A percentile compares a stretch with the other conserved stretches of the same genome.
Conservation (phyloP, 1,140 invertebrate species). For the Chironomus tepperi region DNA sequence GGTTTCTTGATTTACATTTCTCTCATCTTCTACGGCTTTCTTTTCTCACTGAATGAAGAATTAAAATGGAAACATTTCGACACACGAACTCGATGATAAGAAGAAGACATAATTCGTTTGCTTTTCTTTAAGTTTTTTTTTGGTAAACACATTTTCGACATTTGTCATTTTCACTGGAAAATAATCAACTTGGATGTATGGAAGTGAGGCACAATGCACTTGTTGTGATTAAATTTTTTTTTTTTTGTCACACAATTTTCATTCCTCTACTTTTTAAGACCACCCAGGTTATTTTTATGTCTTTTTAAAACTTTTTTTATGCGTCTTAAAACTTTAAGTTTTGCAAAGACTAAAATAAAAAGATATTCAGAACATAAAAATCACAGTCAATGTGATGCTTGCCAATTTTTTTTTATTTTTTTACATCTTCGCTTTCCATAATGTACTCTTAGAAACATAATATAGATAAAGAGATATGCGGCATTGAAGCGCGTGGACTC, state of each 20-base stretch:
- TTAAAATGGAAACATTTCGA: too few species aligned
- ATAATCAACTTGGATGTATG: neutral
- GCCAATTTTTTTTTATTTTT: neutral
- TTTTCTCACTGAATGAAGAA: too few species aligned
- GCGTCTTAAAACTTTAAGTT: neutral
- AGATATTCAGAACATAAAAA: neutral
- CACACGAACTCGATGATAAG: too few species aligned
- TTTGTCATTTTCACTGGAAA: too few species aligned
- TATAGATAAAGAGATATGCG: neutral
- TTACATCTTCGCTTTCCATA: neutral
- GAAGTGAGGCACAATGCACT: neutral
- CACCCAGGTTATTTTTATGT: neutral
- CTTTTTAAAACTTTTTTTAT: neutral
- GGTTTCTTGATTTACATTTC: too few species aligned
- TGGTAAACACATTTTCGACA: too few species aligned
- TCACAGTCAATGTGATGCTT: neutral
- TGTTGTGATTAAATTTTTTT: slow-evolving; percentile 7
- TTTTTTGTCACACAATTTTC: too few species aligned
- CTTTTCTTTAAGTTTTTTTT: neutral
- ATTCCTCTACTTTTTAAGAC: neutral
- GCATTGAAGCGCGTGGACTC: neutral
- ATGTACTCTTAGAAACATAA: neutral
- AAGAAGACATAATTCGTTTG: neutral
- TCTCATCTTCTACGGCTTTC: too few species aligned
- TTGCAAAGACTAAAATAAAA: neutral